Evolutionary conservation across 1,140 invertebrate species (phyloP).

Genomic region (Pectinophora gossypiella): DNA sequence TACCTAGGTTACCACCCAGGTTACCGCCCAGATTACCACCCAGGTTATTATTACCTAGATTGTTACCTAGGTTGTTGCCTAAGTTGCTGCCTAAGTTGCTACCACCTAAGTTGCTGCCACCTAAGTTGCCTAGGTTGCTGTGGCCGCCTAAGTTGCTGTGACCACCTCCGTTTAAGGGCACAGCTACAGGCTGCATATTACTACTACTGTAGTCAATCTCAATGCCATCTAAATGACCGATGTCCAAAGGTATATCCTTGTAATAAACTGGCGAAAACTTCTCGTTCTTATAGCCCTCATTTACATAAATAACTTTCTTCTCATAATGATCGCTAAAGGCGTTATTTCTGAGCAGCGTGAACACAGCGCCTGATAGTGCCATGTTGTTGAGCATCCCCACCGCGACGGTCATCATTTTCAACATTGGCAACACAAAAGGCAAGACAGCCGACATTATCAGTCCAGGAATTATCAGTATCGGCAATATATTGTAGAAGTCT

Average conservation of each 20-base stretch:
- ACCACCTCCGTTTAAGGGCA: not conserved
- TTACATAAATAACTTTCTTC: constrained; percentile 66
- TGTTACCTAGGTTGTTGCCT: too few species aligned
- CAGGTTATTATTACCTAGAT: not conserved
- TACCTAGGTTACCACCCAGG: too few species aligned
- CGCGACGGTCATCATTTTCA: constrained; percentile 65
- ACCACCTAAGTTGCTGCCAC: too few species aligned
- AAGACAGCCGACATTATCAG: constrained; percentile 69
- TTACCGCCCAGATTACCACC: not conserved
- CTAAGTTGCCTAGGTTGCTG: not conserved
- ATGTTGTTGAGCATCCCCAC: constrained; percentile 66
- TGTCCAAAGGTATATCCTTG: not conserved
- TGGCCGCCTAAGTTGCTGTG: not conserved
- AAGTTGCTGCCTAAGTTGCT: too few species aligned
- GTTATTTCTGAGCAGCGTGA: constrained; percentile 68
- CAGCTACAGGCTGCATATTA: not conserved
- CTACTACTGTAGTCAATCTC: not conserved
- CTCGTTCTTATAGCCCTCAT: constrained; percentile 60
- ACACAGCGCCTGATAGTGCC: constrained; percentile 63
- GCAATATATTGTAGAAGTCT: constrained; percentile 51
- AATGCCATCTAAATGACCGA: not conserved
- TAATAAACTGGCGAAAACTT: constrained; percentile 19
- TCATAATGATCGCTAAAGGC: constrained; percentile 63
- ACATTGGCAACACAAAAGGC: constrained; percentile 66
- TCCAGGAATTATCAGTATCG: constrained; percentile 59